Evolutionary conservation across 2,113 vertebrate species (phyloP), one percentile per base, ranked within the genome.

Genomic region (Gorilla gorilla): DNA sequence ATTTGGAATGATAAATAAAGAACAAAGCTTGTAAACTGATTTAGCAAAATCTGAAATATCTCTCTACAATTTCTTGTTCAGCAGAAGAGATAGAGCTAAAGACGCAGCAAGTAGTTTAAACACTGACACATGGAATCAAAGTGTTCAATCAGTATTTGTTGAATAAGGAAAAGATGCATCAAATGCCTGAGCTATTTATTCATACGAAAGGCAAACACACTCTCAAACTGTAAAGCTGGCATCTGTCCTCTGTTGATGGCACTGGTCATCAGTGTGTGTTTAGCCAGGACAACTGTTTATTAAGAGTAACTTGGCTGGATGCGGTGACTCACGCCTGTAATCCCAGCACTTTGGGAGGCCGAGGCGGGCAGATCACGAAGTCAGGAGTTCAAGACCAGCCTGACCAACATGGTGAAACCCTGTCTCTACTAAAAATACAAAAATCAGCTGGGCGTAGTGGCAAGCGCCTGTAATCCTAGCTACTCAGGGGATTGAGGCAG

Each of bases 1-100:
- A 57, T 48, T 96, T 0, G 73, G 22, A 97, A 93, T 50, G 27
- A 93, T 43, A 92, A 76, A 93, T 43, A 92, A 76, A 87, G 1
- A 83, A 95, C 92, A 45, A 89, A 66, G 25, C 8, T 7, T 91
- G 45, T 40, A 79, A 94, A 40, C n/a, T 48, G 8, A 40, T 82
- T 52, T 70, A 92, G 45, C 88, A 81, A 43, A 90, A 81, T 84
- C 48, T 88, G 50, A 84, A 52, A 52, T 52, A 9, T 50, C 66
- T 82, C 59, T 90, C 7, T 89, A 35, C 18, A 85, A 75, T 61
- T 81, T 52, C 48, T 66, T 52, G 23, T 11, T 66, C 48, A 96
- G 45, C 30, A 68, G 10, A 30, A 88, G 27, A 84, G 20, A 94
- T 1, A 50, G 25, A 66, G 45, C 27, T 90, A 76, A 87, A 93